Evolutionary conservation across 2,113 vertebrate species (phyloP), one percentile per base, ranked within the genome.

Genomic region (Choloepus hoffmanni): DNA sequence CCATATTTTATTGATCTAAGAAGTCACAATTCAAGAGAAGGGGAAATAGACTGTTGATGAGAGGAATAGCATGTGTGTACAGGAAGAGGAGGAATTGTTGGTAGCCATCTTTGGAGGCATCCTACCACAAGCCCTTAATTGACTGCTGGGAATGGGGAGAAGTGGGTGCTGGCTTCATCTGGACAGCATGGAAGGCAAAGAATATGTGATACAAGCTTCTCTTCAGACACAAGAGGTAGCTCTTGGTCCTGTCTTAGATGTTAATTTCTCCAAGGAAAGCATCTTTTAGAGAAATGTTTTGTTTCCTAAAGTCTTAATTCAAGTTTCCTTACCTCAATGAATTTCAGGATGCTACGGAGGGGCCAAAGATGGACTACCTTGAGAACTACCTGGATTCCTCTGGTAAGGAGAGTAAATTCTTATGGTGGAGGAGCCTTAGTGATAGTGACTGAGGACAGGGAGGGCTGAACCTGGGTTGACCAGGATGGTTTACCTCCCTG

Each of bases 321-420:
- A 92, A 36, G 48, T 85, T 60, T 95, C 30, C 40, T 96, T 86
- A 89, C 18, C 24, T 36, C n/a, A 33, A 45, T 63, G 73, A 65
- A 79, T 97, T 95, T 89, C 84, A 96, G 96, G 88, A 33, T 70
- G 60, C 94, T 68, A 43, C 24, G 45, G 33, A 76, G 48, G n/a
- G 28, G 9, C 9, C 83, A 72, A 43, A 30, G 88, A 30, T 0
- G 13, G 45, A 30, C 26, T 7, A 48, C 5, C 33, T 21, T 43
- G 14, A 67, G 62, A 43, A n/a, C 12, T 43, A 4, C 30, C 14
- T 45, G 19, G 26, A 68, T n/a, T 74, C 58, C 43, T 36, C 2
- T 30, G 24, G 1, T 9, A 23, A 11, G 21, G n/a, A 60, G 24
- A 48, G 90, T 95, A 83, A 96, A 89, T 96, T 50, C 10, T n/a